phyloP scores from a whole-genome alignment of 1,140 invertebrate species.

The Manduca sexta region DNA sequence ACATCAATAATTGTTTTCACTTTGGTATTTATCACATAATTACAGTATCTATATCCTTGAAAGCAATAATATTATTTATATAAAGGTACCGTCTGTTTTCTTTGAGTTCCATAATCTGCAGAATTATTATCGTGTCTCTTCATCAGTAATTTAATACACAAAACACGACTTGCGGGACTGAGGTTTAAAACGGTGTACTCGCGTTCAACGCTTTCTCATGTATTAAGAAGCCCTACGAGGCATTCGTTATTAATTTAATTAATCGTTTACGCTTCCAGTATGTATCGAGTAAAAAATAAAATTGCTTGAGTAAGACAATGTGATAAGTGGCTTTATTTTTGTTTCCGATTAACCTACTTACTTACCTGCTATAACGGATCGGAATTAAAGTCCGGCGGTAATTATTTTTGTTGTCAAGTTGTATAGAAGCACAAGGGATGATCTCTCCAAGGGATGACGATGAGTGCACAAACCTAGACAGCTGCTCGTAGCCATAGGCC shows the following conservation, averaged over 20 bases:
- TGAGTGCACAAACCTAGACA: too few relatives aligned
- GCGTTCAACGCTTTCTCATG: conserved; percentile 30
- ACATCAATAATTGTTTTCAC: not conserved
- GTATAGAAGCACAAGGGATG: too few relatives aligned
- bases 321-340: too few relatives aligned
- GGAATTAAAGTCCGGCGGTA: too few relatives aligned
- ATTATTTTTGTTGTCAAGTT: too few relatives aligned
- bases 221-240: conserved; percentile 17
- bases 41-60: too few relatives aligned
- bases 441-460: too few relatives aligned
- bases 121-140: conserved; percentile 23
- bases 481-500: too few relatives aligned
- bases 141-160: conserved; percentile 16
- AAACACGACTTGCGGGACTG: not conserved
- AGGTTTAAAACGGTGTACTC: conserved; percentile 10
- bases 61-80: conserved; percentile 2
- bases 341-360: too few relatives aligned
- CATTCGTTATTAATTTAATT: conserved; percentile 27
- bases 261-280: conserved; percentile 10
- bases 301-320: not conserved
- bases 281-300: not conserved
- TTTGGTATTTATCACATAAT: not conserved
- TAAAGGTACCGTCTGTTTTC: conserved; percentile 34
- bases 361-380: too few relatives aligned
- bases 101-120: conserved; percentile 23